A percentile compares a stretch with the other conserved stretches of the same genome.
Evolutionary conservation across 2,797 vertebrate genomes (phyloP).

Genomic region (Hoplostethus mediterraneus): DNA sequence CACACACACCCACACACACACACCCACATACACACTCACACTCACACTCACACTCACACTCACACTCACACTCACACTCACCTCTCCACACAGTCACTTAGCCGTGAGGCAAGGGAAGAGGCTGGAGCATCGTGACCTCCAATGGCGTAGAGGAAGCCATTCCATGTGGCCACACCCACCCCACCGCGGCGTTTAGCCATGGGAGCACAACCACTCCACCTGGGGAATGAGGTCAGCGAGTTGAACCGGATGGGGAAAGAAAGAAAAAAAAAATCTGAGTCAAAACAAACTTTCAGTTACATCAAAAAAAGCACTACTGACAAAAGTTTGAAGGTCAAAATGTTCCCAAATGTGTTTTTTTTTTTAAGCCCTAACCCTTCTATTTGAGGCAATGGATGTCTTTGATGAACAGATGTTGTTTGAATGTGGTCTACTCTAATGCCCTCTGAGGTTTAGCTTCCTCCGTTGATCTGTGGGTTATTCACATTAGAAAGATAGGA

Average conservation of each 20-base stretch:
- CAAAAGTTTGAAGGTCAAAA: too few relatives aligned
- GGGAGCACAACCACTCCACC: constrained; percentile 94
- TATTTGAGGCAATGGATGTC: constrained; percentile 23
- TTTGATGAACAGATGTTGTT: constrained; percentile 32
- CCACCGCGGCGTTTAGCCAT: constrained; percentile 98
- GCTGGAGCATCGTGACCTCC: constrained; percentile 97
- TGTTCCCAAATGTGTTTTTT: not conserved
- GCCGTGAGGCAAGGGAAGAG: constrained; percentile 92
- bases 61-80: constrained; percentile 63
- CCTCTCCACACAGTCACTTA: constrained; percentile 98
- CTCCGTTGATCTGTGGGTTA: constrained; percentile 58
- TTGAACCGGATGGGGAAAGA: not conserved
- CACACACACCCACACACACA: too few relatives aligned
- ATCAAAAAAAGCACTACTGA: not conserved
- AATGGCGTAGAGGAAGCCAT: constrained; percentile 95
- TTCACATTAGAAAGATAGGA: constrained; percentile 40
- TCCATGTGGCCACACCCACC: constrained; percentile 97
- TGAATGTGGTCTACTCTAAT: constrained; percentile 28
- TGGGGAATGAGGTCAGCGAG: constrained; percentile 61
- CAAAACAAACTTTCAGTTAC: not conserved
- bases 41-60: constrained; percentile 75
- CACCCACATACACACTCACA: too few relatives aligned
- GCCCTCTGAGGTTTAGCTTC: constrained; percentile 41
- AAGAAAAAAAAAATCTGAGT: not conserved
- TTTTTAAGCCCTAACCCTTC: not conserved